Conservation (phyloP, 2,888 invertebrate genomes). For the Protonemura montana region DNA sequence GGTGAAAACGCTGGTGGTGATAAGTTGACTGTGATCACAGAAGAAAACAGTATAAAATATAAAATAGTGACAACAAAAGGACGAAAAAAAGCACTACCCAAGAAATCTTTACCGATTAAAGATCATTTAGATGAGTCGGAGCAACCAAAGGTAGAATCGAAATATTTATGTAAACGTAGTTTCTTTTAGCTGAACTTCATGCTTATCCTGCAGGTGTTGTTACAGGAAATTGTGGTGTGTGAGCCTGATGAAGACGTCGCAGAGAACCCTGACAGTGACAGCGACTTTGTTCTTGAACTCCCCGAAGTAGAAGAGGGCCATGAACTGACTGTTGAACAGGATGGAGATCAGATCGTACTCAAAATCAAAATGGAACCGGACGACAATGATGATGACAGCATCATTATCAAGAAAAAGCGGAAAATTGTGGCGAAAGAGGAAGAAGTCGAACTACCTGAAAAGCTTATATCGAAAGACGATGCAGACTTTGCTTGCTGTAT, state of each 20-base stretch:
- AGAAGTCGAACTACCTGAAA: slow-evolving; percentile 54
- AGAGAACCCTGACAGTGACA: slow-evolving; percentile 46
- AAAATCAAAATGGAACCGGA: slow-evolving; percentile 55
- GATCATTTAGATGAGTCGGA: slow-evolving; percentile 52
- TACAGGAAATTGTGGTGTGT: slow-evolving; percentile 30
- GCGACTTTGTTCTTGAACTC: slow-evolving; percentile 43
- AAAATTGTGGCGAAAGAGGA: slow-evolving; percentile 48
- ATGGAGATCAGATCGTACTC: slow-evolving; percentile 42
- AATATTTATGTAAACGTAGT: neutral
- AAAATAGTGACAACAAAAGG: slow-evolving; percentile 40
- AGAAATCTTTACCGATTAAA: slow-evolving; percentile 45
- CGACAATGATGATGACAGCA: slow-evolving; percentile 49
- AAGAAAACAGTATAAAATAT: slow-evolving; percentile 46
- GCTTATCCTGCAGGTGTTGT: slow-evolving; percentile 1
- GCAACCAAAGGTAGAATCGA: slow-evolving; percentile 52
- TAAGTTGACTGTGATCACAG: slow-evolving; percentile 47
- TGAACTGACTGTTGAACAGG: slow-evolving; percentile 41
- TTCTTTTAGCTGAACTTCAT: no score
- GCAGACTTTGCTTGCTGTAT: slow-evolving; percentile 55
- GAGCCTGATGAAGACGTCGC: slow-evolving; percentile 42
- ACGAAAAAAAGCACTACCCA: slow-evolving; percentile 46
- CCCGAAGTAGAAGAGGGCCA: slow-evolving; percentile 53
- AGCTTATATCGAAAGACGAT: slow-evolving; percentile 51
- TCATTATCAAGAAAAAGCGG: slow-evolving; percentile 49
- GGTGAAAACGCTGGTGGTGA: slow-evolving; percentile 46